Evolutionary conservation across 64 coral and sea anemone genomes (phyloP).

Genomic region (Acropora yongei): DNA sequence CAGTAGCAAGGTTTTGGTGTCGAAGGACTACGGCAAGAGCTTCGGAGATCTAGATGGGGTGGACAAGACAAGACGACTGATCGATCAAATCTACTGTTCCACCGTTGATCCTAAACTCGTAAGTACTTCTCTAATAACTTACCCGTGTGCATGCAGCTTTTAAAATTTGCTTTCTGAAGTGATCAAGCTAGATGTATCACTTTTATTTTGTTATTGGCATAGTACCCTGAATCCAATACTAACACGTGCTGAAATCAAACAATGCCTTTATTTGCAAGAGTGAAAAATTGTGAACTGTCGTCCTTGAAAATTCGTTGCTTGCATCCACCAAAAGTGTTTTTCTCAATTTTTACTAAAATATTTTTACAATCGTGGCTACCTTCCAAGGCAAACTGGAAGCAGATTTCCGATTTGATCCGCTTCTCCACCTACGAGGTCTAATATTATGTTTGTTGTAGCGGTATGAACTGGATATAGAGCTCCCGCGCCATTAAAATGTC

Average conservation of each 20-base stretch:
- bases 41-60: not conserved
- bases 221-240: not conserved
- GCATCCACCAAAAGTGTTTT: too few species aligned
- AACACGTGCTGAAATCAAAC: not conserved
- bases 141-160: not conserved
- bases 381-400: too few species aligned
- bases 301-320: not conserved
- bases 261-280: not conserved
- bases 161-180: conserved; percentile 19
- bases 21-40: conserved; percentile 44
- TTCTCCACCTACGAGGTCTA: too few species aligned
- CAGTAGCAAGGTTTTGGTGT: conserved; percentile 33
- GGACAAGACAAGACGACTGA: not conserved
- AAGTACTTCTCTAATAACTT: not conserved
- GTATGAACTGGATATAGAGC: too few species aligned
- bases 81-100: conserved; percentile 67
- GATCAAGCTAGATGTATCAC: not conserved
- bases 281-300: not conserved
- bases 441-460: too few species aligned
- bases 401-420: too few species aligned
- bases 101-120: conserved; percentile 52
- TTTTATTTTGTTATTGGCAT: not conserved
- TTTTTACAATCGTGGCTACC: too few species aligned
- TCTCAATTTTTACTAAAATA: too few species aligned
- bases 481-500: too few species aligned